Evolutionary conservation across 2,113 vertebrate genomes (phyloP).

Genomic region (Symphodus melops): DNA sequence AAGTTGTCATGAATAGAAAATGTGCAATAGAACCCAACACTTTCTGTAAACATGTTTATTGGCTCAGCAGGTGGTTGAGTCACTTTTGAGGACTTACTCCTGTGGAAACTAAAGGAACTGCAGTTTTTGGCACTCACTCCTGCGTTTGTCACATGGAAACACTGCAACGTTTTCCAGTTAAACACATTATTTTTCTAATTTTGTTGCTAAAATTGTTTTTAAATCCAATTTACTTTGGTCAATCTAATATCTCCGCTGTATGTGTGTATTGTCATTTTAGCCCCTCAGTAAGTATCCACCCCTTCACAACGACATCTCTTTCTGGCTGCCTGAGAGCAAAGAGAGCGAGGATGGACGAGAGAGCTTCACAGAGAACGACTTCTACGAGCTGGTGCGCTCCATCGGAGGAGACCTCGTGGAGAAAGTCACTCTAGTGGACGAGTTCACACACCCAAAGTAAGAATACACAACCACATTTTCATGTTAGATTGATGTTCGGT

Average conservation of each 20-base stretch:
- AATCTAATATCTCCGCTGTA: not conserved
- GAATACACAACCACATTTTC: constrained; percentile 42
- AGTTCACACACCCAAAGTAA: constrained; percentile 94
- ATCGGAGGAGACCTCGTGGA: constrained; percentile 94
- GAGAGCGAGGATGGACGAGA: not conserved
- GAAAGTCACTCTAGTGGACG: constrained; percentile 89
- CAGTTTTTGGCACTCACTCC: not conserved
- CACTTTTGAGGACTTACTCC: not conserved
- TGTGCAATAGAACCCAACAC: too few species aligned
- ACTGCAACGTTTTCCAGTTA: too few species aligned
- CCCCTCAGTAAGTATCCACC: constrained; percentile 92
- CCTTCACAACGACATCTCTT: constrained; percentile 94
- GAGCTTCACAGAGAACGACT: constrained; percentile 88
- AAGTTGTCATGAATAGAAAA: too few species aligned
- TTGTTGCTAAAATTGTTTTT: not conserved
- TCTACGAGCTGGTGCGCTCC: constrained; percentile 93
- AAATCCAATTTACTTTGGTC: too few species aligned
- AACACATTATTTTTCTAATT: not conserved
- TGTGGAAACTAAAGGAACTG: not conserved
- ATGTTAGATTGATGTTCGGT: not conserved
- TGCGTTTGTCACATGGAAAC: too few species aligned
- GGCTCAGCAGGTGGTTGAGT: not conserved
- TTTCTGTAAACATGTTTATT: too few species aligned
- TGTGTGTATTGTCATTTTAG: constrained; percentile 70
- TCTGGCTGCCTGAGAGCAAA: constrained; percentile 88